Evolutionary conservation across 2,888 invertebrate species (phyloP).

Genomic region (Tenthredo mesomela): DNA sequence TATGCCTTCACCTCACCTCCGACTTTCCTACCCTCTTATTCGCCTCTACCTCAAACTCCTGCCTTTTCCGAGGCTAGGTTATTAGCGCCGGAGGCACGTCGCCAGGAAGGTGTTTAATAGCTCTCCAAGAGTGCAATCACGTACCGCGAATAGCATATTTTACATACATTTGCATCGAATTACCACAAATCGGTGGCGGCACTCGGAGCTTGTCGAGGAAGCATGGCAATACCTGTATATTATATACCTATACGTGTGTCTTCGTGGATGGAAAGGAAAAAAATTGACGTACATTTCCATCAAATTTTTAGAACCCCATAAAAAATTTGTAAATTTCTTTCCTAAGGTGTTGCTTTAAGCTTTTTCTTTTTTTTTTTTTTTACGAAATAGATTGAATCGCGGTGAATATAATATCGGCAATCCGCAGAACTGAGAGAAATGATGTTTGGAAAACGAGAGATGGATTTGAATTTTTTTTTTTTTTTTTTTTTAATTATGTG

Average conservation of each 20-base stretch:
- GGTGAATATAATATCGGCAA: neutral
- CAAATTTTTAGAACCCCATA: neutral
- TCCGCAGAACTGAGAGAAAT: neutral
- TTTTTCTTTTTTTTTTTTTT: neutral
- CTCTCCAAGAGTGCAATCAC: conserved; percentile 73
- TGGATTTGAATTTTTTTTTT: too few relatives aligned
- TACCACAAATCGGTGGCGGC: conserved; percentile 66
- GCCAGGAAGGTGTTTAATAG: conserved; percentile 76
- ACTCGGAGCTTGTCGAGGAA: conserved; percentile 34
- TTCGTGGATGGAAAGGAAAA: neutral
- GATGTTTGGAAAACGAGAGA: neutral
- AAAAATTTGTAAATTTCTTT: neutral
- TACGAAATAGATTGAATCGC: neutral
- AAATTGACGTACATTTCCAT: neutral
- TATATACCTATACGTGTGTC: neutral
- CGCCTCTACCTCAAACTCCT: neutral
- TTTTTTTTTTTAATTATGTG: neutral
- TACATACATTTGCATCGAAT: conserved; percentile 75
- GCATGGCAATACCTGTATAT: neutral
- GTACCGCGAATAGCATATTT: conserved; percentile 66
- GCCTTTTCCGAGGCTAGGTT: conserved; percentile 57
- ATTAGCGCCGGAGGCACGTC: conserved; percentile 69
- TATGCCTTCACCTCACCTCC: conserved; percentile 25
- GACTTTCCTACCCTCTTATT: conserved; percentile 22
- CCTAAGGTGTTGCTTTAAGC: neutral